Evolutionary conservation across 2,888 invertebrate genomes (phyloP).

Genomic region (Ryuthela nishihirai): DNA sequence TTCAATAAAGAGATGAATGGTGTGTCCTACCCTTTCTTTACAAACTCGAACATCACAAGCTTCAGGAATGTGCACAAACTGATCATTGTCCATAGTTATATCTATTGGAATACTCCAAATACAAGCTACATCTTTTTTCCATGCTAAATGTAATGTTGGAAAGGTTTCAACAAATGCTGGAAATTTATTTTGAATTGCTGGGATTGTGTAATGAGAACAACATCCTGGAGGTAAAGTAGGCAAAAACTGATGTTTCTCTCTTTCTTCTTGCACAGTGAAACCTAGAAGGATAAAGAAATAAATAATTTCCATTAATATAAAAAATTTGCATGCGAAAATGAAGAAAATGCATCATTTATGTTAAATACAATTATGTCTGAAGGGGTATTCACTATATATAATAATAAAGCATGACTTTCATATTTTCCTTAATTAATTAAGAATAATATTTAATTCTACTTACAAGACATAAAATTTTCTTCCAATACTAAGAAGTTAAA

Average conservation of each 20-base stretch:
- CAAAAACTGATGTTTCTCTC: slow-evolving; percentile 45
- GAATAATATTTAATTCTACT: too few species aligned
- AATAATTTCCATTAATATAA: too few species aligned
- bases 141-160: slow-evolving; percentile 17
- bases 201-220: slow-evolving; percentile 67
- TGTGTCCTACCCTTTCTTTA: slow-evolving; percentile 50
- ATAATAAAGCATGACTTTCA: too few species aligned
- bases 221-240: slow-evolving; percentile 56
- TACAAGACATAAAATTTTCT: too few species aligned
- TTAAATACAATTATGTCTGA: too few species aligned
- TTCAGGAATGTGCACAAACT: slow-evolving; percentile 51
- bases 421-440: too few species aligned
- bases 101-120: slow-evolving; percentile 49
- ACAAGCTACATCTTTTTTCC: slow-evolving; percentile 9
- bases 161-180: slow-evolving; percentile 55
- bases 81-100: slow-evolving; percentile 46
- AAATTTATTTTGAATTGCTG: slow-evolving; percentile 61
- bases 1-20: slow-evolving; percentile 51
- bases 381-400: too few species aligned
- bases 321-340: too few species aligned
- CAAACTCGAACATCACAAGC: slow-evolving; percentile 53
- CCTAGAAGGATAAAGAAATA: too few species aligned
- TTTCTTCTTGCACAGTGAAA: slow-evolving; percentile 49
- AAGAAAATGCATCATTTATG: too few species aligned
- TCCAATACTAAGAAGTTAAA: too few species aligned